Evolutionary conservation across 2,888 invertebrate genomes (phyloP).

Genomic region (Synanthedon formicaeformis): DNA sequence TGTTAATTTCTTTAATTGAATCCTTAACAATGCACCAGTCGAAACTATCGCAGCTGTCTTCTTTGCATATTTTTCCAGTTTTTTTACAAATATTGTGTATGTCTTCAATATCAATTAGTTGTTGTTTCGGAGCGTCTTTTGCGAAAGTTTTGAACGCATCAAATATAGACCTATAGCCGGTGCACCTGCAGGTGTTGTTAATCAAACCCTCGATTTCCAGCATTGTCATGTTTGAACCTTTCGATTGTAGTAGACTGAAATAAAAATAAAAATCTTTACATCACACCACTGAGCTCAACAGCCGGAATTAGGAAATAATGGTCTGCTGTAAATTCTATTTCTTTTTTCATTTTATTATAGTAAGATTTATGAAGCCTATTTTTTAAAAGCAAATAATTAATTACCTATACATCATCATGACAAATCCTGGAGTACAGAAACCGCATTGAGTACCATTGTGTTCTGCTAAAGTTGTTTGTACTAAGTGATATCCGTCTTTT

Average conservation of each 20-base stretch:
- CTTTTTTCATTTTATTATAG: no score
- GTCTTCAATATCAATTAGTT: conserved; percentile 34
- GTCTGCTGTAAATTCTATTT: no score
- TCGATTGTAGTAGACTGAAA: neutral
- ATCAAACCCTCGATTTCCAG: conserved; percentile 77
- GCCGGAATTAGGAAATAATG: no score
- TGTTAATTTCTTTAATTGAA: conserved; percentile 8
- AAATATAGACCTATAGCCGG: conserved; percentile 74
- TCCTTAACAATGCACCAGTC: conserved; percentile 37
- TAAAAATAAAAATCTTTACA: no score
- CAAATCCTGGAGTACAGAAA: conserved; percentile 65
- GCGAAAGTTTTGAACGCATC: conserved; percentile 74
- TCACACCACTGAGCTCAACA: no score
- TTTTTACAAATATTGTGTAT: conserved; percentile 15
- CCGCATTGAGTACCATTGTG: conserved; percentile 78
- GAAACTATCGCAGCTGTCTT: conserved; percentile 16
- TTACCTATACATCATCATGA: conserved; percentile 48
- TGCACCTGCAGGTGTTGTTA: conserved; percentile 81
- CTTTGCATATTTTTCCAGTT: conserved; percentile 10
- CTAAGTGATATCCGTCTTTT: conserved; percentile 70
- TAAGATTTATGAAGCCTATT: no score
- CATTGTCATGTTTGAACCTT: conserved; percentile 26
- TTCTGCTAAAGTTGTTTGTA: conserved; percentile 71
- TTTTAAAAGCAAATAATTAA: neutral
- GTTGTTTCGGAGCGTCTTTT: conserved; percentile 37